Conservation (phyloP, 2,797 vertebrate genomes). For the Arvicola amphibius region DNA sequence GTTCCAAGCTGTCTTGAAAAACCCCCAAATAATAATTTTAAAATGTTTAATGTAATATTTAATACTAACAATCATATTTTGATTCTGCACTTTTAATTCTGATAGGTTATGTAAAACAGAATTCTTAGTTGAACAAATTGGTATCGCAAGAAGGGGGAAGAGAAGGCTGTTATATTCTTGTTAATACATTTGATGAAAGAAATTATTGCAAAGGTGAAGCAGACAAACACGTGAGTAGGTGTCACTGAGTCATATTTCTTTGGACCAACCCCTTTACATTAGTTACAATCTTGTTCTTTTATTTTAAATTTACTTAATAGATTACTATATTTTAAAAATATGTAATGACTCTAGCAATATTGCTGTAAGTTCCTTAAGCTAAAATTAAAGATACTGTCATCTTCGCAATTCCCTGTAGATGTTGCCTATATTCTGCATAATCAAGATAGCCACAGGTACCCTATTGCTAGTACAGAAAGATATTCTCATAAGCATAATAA, state of each 20-base stretch:
- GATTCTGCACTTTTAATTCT: not conserved
- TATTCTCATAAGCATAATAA: not conserved
- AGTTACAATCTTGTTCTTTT: not conserved
- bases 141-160: not conserved
- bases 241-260: not conserved
- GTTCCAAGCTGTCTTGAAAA: too few relatives aligned
- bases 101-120: not conserved
- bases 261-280: accelerated
- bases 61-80: not conserved
- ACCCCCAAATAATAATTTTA: not conserved
- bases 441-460: not conserved
- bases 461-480: not conserved
- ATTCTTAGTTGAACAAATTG: not conserved
- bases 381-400: not conserved
- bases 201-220: not conserved
- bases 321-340: not conserved
- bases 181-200: not conserved
- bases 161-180: not conserved
- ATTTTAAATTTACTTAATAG: not conserved
- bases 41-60: not conserved
- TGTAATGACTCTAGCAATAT: not conserved
- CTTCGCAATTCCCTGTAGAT: not conserved
- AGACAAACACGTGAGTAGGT: not conserved
- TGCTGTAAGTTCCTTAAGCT: not conserved
- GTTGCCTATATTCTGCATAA: not conserved